Percentiles rank a stretch among this genome's conserved stretches.
These are phyloP conservation scores for Brachyrhaphis roseni DNA, from an alignment of 2,797 vertebrate genomes.

Conservation along the genomic window DNA sequence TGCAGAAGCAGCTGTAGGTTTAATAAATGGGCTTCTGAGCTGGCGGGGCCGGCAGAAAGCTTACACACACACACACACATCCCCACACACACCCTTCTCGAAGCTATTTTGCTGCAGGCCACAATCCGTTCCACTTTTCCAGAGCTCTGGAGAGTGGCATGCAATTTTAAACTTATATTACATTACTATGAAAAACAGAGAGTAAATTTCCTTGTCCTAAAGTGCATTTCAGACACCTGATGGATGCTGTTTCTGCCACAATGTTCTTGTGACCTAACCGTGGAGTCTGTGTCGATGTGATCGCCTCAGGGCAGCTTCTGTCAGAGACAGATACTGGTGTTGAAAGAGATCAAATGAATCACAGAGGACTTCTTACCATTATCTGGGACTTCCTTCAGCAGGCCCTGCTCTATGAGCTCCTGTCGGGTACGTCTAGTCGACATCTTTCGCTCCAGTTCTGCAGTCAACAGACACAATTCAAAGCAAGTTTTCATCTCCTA, in stretches of 20 bases:
- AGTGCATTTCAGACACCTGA: slow-evolving; percentile 49
- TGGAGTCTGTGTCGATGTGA: slow-evolving; percentile 50
- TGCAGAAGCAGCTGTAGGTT: slow-evolving; percentile 65
- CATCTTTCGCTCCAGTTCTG: slow-evolving; percentile 99
- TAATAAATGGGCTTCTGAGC: slow-evolving; percentile 72
- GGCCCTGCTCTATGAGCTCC: slow-evolving; percentile 96
- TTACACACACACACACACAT: slow-evolving; percentile 31
- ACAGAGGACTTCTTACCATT: slow-evolving; percentile 83
- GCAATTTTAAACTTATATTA: slow-evolving; percentile 66
- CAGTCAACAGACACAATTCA: slow-evolving; percentile 60
- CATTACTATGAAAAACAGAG: slow-evolving; percentile 51
- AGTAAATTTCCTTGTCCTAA: slow-evolving; percentile 49
- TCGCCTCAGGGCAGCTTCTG: slow-evolving; percentile 33
- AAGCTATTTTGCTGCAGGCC: slow-evolving; percentile 75
- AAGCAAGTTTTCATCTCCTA: background rate
- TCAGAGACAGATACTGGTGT: slow-evolving; percentile 42
- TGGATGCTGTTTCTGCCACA: slow-evolving; percentile 44
- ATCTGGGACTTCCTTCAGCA: slow-evolving; percentile 93
- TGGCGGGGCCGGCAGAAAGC: slow-evolving; percentile 54
- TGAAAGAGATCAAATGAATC: slow-evolving; percentile 50
- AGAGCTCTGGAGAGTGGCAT: slow-evolving; percentile 67
- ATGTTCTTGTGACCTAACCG: slow-evolving; percentile 54
- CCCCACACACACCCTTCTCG: slow-evolving; percentile 49
- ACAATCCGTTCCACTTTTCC: slow-evolving; percentile 77
- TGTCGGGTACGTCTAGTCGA: slow-evolving; percentile 96